phyloP scores from a whole-genome alignment of 2,888 invertebrate genomes.

The Zele albiditarsus region DNA sequence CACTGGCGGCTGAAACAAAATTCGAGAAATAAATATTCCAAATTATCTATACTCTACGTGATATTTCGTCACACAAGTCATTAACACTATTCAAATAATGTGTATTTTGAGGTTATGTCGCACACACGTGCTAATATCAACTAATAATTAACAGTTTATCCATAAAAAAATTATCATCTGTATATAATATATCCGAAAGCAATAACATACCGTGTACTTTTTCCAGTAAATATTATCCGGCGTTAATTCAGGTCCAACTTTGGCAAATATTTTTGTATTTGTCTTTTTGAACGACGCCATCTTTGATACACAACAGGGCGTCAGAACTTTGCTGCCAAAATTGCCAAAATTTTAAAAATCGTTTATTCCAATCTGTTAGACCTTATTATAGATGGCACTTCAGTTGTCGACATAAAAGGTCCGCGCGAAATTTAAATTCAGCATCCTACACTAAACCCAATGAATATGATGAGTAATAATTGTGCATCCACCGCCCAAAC shows the following conservation, averaged over 20 bases:
- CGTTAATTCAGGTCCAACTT: slow-evolving; percentile 80
- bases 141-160: background rate
- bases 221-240: slow-evolving; percentile 92
- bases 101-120: background rate
- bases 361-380: no score
- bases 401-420: no score
- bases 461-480: no score
- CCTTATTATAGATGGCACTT: no score
- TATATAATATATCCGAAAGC: background rate
- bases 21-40: background rate
- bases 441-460: no score
- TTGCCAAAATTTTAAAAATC: no score
- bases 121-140: background rate
- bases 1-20: slow-evolving; percentile 81
- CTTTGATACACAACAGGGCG: slow-evolving; percentile 45
- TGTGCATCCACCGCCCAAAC: no score
- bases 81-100: background rate
- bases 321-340: no score
- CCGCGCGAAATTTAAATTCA: no score
- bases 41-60: background rate
- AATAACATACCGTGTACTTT: slow-evolving; percentile 82
- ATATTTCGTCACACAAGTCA: background rate
- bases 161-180: background rate
- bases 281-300: slow-evolving; percentile 82
- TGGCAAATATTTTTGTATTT: slow-evolving; percentile 80